Base-by-base conservation (phyloP, 2,797 vertebrate species). In the Acanthurus leucopareius region DNA sequence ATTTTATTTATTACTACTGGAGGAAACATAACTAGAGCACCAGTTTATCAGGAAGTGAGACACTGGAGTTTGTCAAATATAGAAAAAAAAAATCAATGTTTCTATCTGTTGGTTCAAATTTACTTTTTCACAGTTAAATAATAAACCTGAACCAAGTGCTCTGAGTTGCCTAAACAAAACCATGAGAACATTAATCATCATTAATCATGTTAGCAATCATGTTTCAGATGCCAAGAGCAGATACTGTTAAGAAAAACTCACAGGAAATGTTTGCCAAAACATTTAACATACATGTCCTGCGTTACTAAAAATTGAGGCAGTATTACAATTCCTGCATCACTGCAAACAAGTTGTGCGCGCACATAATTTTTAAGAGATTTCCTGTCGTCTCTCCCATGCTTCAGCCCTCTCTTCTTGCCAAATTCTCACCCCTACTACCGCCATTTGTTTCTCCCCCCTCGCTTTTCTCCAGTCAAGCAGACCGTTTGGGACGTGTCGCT, bases 401-500 rank as follows among this genome's bases (percentile, higher is more conserved):
- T 20, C 2, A 38, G 53, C 45, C 16, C 2, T 48, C 56, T 61
- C 11, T 45, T 58, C 52, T 42, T 68, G n/a, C 56, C 7, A 54
- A 66, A 70, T n/a, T 35, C 28, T 48, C 35, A 38, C 22, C 53
- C 47, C 28, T 13, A 48, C 62, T 16, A 4, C 49, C 11, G 54
- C 57, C 15, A 56, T 73, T 58, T 62, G 42, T 74, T 72, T 56
- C 48, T 7, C 66, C 47, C 56, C 20, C 25, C 19, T 38, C 25
- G 28, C 42, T 25, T 10, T 64, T 57, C 59, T 71, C 20, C 38
- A 63, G 69, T 64, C 66, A 67, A 68, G 42, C 62, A 61, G 72
- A 69, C 75, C 69, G 15, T 73, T 73, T 38, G 81, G 85, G 87
- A 89, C 85, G 73, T 82, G 86, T 84, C 3, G 38, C 84, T 85